Conservation (phyloP, 2,888 invertebrate genomes). For the Amphiduros pacificus region DNA sequence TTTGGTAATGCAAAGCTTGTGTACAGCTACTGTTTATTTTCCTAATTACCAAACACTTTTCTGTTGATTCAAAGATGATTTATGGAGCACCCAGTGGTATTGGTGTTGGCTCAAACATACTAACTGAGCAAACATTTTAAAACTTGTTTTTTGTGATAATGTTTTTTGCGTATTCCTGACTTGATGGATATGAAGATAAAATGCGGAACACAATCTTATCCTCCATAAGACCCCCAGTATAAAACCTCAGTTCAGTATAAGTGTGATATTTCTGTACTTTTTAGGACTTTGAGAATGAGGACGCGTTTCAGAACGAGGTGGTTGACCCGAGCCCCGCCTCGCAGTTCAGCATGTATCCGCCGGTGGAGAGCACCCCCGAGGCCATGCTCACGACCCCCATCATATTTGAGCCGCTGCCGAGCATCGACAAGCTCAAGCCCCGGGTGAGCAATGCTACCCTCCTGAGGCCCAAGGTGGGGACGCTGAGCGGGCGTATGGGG, state of each 20-base stretch:
- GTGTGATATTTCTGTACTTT: neutral
- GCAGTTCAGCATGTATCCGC: slow-evolving; percentile 32
- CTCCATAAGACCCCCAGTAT: too few relatives aligned
- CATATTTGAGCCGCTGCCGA: slow-evolving; percentile 52
- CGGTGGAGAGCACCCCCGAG: slow-evolving; percentile 29
- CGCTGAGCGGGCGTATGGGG: neutral
- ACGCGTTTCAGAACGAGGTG: slow-evolving; percentile 19
- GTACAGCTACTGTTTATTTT: too few relatives aligned
- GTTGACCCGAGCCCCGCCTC: slow-evolving; percentile 21
- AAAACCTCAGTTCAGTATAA: neutral
- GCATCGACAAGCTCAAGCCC: slow-evolving; percentile 30
- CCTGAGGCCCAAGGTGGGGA: slow-evolving; percentile 19
- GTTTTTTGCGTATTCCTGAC: too few relatives aligned
- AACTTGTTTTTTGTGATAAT: too few relatives aligned
- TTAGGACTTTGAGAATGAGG: slow-evolving; percentile 26
- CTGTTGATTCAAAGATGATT: too few relatives aligned
- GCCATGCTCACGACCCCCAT: slow-evolving; percentile 8
- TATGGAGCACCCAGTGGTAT: too few relatives aligned
- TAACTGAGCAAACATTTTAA: too few relatives aligned
- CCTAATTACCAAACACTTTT: too few relatives aligned
- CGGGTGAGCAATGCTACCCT: slow-evolving; percentile 6
- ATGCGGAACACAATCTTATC: too few relatives aligned
- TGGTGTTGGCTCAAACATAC: too few relatives aligned
- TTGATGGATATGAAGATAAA: too few relatives aligned
- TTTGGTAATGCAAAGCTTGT: too few relatives aligned